Conservation (phyloP, 1,140 invertebrate genomes). For the Caenorhabditis latens region DNA sequence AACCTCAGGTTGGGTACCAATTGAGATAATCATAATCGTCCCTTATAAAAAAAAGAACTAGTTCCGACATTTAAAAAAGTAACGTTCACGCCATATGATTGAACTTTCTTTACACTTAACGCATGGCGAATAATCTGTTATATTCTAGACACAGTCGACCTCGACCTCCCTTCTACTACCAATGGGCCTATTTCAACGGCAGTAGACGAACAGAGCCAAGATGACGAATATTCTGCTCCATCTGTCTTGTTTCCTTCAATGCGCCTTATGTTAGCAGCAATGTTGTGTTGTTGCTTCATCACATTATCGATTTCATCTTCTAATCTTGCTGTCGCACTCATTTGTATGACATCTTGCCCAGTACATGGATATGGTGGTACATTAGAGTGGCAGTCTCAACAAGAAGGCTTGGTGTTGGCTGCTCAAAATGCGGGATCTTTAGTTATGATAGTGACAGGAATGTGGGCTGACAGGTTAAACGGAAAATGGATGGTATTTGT, state of each 20-base stretch:
- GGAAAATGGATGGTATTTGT: constrained; percentile 75
- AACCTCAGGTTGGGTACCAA: no score
- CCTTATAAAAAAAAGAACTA: no score
- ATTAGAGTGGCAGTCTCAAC: constrained; percentile 73
- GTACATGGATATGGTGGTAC: constrained; percentile 74
- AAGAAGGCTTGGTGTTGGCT: constrained; percentile 76
- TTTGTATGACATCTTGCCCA: constrained; percentile 78
- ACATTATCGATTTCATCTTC: constrained; percentile 75
- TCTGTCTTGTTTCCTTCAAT: constrained; percentile 74
- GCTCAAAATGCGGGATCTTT: constrained; percentile 77
- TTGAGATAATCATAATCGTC: no score
- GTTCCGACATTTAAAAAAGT: no score
- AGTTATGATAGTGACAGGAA: constrained; percentile 74
- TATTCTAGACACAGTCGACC: constrained; percentile 32
- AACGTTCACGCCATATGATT: background rate
- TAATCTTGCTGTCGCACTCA: constrained; percentile 76
- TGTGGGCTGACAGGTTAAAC: constrained; percentile 75
- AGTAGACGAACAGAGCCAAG: constrained; percentile 1
- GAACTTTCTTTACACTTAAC: background rate
- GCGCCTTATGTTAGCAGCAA: constrained; percentile 72
- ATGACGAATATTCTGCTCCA: constrained; percentile 63
- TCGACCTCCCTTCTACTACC: constrained; percentile 36
- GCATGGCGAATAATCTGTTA: background rate
- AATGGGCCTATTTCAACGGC: background rate
- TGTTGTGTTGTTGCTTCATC: constrained; percentile 76